Evolutionary conservation across 2,113 vertebrate species (phyloP), one percentile per base, ranked within the genome.

Genomic region (Argyrosomus japonicus): DNA sequence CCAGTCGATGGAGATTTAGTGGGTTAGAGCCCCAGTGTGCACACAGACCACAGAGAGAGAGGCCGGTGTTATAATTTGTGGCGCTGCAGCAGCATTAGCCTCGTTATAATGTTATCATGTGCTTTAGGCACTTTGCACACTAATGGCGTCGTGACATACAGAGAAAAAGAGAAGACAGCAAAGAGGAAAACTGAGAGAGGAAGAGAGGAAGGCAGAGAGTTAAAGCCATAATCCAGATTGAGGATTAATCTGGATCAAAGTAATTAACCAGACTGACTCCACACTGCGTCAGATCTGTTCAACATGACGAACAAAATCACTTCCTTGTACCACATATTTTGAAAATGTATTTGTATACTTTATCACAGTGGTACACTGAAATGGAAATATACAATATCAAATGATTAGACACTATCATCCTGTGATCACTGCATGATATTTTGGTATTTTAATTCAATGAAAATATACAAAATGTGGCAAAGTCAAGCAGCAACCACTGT

Each of bases 191-290:
- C 21, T 50, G 32, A 71, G 48, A 45, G 27, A 47, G 45, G 45
- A 36, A 53, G n/a, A 63, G 60, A 50, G 54, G 70, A 62, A 87
- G 40, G 47, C 23, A 72, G 25, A 67, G 50, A 72, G 69, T 77
- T 56, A 40, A 61, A 81, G 58, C 70, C 51, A 47, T 84, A 75
- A 81, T 83, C 81, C 78, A 82, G 75, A 83, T 68, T 32, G 67
- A 67, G 53, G 73, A 75, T 77, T 84, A 89, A 88, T 88, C 83
- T 87, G 76, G 81, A 81, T 88, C 61, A 76, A 27, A 84, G 50
- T 75, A 72, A 85, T 65, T 75, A 85, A 69, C 58, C 67, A 56
- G 75, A 79, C 79, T 69, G 58, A 78, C 3, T 69, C 32, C 23
- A 77, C 21, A 53, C 40, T 29, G 54, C 36, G 4, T 18, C 3